Percentiles rank a stretch among this genome's conserved stretches.
Conservation (phyloP, 2,797 vertebrate species). For the Hypotaenidia philippensis region DNA sequence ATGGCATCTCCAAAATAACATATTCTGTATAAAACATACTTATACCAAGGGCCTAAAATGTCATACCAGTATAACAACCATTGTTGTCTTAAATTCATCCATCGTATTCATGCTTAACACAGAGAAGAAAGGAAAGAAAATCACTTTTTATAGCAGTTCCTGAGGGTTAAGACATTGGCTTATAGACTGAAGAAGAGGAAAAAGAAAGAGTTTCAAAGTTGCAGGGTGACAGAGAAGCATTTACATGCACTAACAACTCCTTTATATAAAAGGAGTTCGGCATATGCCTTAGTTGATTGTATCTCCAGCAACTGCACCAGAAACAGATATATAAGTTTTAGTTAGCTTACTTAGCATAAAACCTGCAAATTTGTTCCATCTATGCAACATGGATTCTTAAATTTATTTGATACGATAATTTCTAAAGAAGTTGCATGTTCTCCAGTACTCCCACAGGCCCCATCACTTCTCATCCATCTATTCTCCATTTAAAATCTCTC, state of each 20-base stretch:
- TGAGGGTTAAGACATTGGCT: not conserved
- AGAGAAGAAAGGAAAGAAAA: not conserved
- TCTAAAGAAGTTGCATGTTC: not conserved
- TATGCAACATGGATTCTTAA: not conserved
- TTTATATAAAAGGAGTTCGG: not conserved
- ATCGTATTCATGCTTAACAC: not conserved
- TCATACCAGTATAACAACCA: not conserved
- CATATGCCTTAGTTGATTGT: not conserved
- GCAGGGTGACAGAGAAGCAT: not conserved
- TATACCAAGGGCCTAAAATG: not conserved
- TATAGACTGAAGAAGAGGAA: accelerated
- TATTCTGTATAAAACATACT: not conserved
- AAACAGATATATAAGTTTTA: not conserved
- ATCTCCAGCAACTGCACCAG: not conserved
- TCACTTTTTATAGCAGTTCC: not conserved
- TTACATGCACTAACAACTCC: not conserved
- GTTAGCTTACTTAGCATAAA: not conserved
- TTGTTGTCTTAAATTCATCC: not conserved
- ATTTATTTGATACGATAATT: not conserved
- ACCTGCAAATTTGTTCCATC: not conserved
- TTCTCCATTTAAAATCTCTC: not conserved
- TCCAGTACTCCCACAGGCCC: not conserved
- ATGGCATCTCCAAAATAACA: not conserved
- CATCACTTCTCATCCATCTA: not conserved
- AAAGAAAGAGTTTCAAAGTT: not conserved